These are phyloP conservation scores for Clepsis dumicolana DNA, from an alignment of 2,888 invertebrate genomes.

Conservation along the genomic window DNA sequence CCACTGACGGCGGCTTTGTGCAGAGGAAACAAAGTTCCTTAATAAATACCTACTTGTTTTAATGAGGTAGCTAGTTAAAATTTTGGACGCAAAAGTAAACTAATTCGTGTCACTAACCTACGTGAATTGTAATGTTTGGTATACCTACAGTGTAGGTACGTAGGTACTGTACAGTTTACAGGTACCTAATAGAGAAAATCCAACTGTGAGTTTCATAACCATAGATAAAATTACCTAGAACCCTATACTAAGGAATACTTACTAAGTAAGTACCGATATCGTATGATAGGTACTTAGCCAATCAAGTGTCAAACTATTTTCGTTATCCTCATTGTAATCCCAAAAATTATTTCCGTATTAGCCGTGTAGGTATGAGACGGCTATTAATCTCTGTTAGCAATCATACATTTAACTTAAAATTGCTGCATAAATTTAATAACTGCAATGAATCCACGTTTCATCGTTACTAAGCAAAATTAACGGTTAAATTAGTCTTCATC, in stretches of 20 bases:
- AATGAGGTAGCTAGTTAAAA: constrained; percentile 24
- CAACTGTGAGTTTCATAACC: too few species aligned
- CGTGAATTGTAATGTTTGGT: not conserved
- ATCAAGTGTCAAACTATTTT: too few species aligned
- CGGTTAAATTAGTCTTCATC: constrained; percentile 84
- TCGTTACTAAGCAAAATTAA: constrained; percentile 80
- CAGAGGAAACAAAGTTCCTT: constrained; percentile 29
- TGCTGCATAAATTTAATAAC: constrained; percentile 48
- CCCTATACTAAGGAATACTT: too few species aligned
- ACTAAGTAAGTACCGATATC: too few species aligned
- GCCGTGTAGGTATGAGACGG: not conserved
- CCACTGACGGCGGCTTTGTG: not conserved
- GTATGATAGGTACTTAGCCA: too few species aligned
- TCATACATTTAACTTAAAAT: constrained; percentile 35
- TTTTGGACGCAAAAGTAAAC: not conserved
- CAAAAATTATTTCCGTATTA: not conserved
- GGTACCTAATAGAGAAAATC: too few species aligned
- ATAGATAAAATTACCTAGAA: too few species aligned
- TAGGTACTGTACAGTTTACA: too few species aligned
- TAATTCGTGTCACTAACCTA: too few species aligned
- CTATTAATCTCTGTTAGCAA: constrained; percentile 38
- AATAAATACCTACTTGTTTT: constrained; percentile 27
- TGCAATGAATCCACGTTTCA: constrained; percentile 68
- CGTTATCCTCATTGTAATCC: not conserved
- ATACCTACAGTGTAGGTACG: too few species aligned